Evolutionary conservation across 2,797 vertebrate genomes (phyloP), one percentile per base, ranked within the genome.

Genomic region (Gallinago solitaria): DNA sequence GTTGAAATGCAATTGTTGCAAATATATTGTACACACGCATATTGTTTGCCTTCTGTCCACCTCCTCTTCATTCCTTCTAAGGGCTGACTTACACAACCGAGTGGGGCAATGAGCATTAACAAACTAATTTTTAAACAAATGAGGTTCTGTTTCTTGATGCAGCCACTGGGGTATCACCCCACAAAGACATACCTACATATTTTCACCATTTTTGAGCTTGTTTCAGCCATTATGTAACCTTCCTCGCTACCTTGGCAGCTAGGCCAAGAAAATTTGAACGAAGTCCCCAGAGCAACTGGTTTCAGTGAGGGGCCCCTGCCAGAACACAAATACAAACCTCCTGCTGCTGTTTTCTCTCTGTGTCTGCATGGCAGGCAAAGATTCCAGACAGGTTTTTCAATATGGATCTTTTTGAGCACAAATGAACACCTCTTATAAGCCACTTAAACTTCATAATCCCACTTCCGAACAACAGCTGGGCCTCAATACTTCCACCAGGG

Each of bases 191-290:
- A 94, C 48, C 87, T 86, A 91, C 75, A 63, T 85, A 88, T 84
- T 95, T 90, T 86, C 86, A 78, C 92, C 78, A 87, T 93, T 96
- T 95, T 85, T 94, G 87, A 97, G 92, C 81, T 93, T 69, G 61
- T 83, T 94, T 95, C 85, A 87, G 93, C 76, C 73, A 97, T 97
- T 97, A 96, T 96, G 95, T 87, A 97, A 98, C 93, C 91, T 90
- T 94, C 96, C 87, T 94, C 83, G 65, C 87, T 95, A 88, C 85
- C 64, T 82, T 95, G 96, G 96, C 91, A 97, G 89, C 83, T 89
- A 57, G 69, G 94, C 95, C 88, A 93, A 96, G 87, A 94, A 94
- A 96, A 95, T 63, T 39, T 86, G 90, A 97, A 97, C 56, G 5
- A 90, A 93, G 91, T 97, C 91, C 96, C 91, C 95, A 63, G 61